phyloP scores from a whole-genome alignment of 2,797 vertebrate genomes.

The Pygocentrus nattereri region DNA sequence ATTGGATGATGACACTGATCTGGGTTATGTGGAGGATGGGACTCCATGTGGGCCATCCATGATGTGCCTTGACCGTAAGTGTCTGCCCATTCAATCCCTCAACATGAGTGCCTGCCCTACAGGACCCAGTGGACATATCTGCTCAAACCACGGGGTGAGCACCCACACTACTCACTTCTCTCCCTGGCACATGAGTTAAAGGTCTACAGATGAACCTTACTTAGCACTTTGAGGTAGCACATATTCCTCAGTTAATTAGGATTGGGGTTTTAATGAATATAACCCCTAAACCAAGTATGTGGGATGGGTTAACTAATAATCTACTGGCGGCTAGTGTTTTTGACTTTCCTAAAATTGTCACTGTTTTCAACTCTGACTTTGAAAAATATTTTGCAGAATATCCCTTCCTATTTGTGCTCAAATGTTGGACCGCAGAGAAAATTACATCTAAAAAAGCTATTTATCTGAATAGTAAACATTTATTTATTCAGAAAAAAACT shows the following conservation, averaged over 20 bases:
- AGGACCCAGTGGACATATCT: slow-evolving; percentile 91
- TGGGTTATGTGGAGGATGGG: slow-evolving; percentile 98
- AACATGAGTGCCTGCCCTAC: slow-evolving; percentile 95
- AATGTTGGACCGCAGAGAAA: no score
- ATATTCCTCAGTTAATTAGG: not conserved
- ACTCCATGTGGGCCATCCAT: slow-evolving; percentile 97
- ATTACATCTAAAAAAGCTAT: no score
- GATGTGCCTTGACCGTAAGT: slow-evolving; percentile 99
- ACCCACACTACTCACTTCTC: not conserved
- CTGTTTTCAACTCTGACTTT: no score
- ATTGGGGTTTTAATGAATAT: not conserved
- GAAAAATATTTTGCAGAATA: no score
- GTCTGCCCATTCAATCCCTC: slow-evolving; percentile 95
- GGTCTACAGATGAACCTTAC: not conserved
- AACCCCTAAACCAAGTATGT: no score
- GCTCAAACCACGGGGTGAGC: slow-evolving; percentile 96
- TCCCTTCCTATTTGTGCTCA: no score
- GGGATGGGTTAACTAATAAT: no score
- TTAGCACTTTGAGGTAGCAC: not conserved
- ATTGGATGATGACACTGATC: slow-evolving; percentile 95
- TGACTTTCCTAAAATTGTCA: no score
- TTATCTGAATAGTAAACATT: no score
- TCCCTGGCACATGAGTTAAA: not conserved
- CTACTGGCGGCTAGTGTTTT: no score
- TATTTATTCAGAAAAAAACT: no score